phyloP scores from a whole-genome alignment of 2,888 invertebrate species.

The Smittia aterrima region DNA sequence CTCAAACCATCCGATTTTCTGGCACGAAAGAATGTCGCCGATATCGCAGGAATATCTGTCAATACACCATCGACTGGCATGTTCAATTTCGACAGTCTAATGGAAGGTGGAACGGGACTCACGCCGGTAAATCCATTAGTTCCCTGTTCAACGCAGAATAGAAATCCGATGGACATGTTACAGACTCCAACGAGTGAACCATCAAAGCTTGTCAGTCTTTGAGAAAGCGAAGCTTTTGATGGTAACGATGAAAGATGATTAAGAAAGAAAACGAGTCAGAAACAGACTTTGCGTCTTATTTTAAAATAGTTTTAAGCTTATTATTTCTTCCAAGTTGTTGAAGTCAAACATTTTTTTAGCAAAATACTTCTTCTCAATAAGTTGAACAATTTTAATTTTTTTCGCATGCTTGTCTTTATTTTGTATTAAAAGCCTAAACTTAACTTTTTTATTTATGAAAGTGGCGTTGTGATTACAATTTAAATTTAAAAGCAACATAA shows the following conservation, averaged over 20 bases:
- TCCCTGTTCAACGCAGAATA: slow-evolving; percentile 75
- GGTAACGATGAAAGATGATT: slow-evolving; percentile 3
- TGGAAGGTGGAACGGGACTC: slow-evolving; percentile 90
- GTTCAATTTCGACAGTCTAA: slow-evolving; percentile 88
- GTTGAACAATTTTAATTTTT: not conserved
- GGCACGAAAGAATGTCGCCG: slow-evolving; percentile 57
- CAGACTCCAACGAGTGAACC: slow-evolving; percentile 71
- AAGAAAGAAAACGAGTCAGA: slow-evolving; percentile 16
- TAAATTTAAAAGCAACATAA: slow-evolving; percentile 55
- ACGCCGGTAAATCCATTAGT: slow-evolving; percentile 76
- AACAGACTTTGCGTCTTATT: not conserved
- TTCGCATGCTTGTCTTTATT: not conserved
- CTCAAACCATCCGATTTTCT: slow-evolving; percentile 58
- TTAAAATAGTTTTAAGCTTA: slow-evolving; percentile 14
- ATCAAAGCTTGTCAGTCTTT: slow-evolving; percentile 80
- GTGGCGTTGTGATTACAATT: slow-evolving; percentile 50
- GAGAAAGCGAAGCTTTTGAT: slow-evolving; percentile 51
- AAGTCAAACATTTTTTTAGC: not conserved
- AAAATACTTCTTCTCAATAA: not conserved
- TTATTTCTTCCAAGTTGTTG: slow-evolving; percentile 8
- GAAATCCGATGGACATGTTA: slow-evolving; percentile 63
- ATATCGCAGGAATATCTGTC: slow-evolving; percentile 77
- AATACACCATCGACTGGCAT: slow-evolving; percentile 84
- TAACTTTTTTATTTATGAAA: slow-evolving; percentile 9
- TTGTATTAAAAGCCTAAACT: not conserved